Evolutionary conservation across 1,140 invertebrate species (phyloP).

Genomic region (Sycobia sp.): DNA sequence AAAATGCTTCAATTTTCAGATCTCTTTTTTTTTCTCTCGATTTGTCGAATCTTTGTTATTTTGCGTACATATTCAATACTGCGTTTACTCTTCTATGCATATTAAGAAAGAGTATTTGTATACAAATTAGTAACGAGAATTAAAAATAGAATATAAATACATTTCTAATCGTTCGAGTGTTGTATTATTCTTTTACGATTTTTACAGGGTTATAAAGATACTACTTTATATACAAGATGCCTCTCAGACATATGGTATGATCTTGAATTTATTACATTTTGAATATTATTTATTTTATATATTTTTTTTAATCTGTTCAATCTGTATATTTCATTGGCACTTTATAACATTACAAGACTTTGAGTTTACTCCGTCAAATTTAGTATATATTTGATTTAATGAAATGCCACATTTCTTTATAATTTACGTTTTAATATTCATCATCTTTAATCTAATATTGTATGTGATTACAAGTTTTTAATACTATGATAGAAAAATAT

Average conservation of each 20-base stretch:
- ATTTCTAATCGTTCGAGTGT: conserved; percentile 1
- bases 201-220: background rate
- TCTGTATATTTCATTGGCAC: no score
- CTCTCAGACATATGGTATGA: background rate
- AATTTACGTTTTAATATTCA: no score
- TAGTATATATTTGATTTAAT: no score
- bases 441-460: no score
- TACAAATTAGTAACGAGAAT: conserved; percentile 13
- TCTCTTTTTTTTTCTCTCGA: conserved; percentile 38
- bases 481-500: no score
- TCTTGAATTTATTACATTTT: conserved; percentile 19
- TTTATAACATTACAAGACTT: no score
- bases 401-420: no score
- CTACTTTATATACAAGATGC: conserved; percentile 21
- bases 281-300: no score
- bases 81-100: conserved; percentile 10
- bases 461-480: no score
- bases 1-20: conserved; percentile 23
- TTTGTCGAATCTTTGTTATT: conserved; percentile 28
- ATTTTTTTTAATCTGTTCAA: background rate
- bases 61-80: conserved; percentile 13
- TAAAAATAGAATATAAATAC: conserved; percentile 8
- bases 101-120: conserved; percentile 22
- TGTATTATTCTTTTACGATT: conserved; percentile 2
- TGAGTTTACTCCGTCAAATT: no score